These are phyloP conservation scores for Denticeps clupeoides DNA, from an alignment of 2,797 vertebrate species.

Conservation along the genomic window DNA sequence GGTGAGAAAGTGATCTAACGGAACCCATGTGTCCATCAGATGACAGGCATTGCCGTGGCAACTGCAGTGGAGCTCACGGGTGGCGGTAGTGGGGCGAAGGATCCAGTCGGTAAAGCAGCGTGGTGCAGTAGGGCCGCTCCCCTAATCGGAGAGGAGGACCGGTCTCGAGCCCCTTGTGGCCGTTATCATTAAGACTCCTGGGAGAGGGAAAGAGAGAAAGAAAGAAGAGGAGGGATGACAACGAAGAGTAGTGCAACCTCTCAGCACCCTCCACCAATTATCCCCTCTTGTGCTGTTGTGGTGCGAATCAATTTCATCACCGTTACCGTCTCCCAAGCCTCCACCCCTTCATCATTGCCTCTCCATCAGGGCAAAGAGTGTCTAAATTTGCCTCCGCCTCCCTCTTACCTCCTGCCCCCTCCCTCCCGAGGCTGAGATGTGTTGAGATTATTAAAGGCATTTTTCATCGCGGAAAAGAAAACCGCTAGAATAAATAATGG, in stretches of 20 bases:
- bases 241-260: conserved; percentile 35
- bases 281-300: conserved; percentile 43
- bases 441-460: conserved; percentile 59
- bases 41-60: too few species aligned
- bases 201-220: conserved; percentile 6
- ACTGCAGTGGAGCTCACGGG: too few species aligned
- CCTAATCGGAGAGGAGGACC: too few species aligned
- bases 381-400: conserved; percentile 50
- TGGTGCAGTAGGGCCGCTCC: too few species aligned
- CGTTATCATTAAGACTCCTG: too few species aligned
- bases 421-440: not conserved
- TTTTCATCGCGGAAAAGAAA: conserved; percentile 45
- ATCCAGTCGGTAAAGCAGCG: too few species aligned
- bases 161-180: too few species aligned
- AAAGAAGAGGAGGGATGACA: not conserved
- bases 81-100: too few species aligned
- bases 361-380: conserved; percentile 43
- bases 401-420: not conserved
- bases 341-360: conserved; percentile 35
- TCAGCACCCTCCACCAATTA: conserved; percentile 49
- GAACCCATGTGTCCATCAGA: too few species aligned
- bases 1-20: too few species aligned
- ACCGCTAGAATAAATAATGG: conserved; percentile 12
- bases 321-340: conserved; percentile 41
- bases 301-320: conserved; percentile 51